Conservation (phyloP, 2,113 vertebrate genomes). For the Prolemur simus region DNA sequence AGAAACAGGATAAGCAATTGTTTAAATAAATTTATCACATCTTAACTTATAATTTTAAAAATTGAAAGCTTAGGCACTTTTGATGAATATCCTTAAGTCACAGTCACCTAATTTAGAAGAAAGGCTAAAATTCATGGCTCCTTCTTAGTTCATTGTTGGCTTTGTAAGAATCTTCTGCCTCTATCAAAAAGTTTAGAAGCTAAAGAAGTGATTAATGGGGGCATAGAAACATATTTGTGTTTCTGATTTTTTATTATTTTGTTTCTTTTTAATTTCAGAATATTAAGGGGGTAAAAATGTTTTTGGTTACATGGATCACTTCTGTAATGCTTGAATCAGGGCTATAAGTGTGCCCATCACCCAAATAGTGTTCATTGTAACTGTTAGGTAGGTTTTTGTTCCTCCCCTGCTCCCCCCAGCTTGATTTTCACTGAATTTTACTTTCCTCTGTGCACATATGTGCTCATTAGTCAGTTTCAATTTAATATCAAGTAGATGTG, state of each 20-base stretch:
- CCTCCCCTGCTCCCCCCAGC: no score
- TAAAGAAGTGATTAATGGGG: not conserved
- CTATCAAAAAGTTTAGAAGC: not conserved
- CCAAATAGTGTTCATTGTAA: no score
- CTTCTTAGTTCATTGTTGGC: not conserved
- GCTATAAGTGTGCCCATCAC: no score
- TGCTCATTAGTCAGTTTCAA: no score
- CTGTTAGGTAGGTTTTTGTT: no score
- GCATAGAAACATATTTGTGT: not conserved
- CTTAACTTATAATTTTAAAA: not conserved
- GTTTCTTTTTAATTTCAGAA: not conserved
- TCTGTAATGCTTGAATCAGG: no score
- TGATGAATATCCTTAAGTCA: not conserved
- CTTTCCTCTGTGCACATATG: no score
- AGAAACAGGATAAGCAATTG: not conserved
- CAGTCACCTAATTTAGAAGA: not conserved
- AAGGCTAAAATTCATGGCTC: not conserved
- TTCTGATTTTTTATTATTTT: not conserved
- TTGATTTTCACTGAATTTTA: no score
- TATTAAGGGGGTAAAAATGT: no score
- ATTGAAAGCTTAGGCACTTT: not conserved
- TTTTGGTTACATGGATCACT: no score
- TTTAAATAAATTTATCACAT: not conserved
- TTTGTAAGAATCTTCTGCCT: not conserved
- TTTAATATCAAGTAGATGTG: no score